A percentile compares a stretch with the other conserved stretches of the same genome.
phyloP scores from a whole-genome alignment of 2,888 invertebrate genomes.

The Drosophila greeni region DNA sequence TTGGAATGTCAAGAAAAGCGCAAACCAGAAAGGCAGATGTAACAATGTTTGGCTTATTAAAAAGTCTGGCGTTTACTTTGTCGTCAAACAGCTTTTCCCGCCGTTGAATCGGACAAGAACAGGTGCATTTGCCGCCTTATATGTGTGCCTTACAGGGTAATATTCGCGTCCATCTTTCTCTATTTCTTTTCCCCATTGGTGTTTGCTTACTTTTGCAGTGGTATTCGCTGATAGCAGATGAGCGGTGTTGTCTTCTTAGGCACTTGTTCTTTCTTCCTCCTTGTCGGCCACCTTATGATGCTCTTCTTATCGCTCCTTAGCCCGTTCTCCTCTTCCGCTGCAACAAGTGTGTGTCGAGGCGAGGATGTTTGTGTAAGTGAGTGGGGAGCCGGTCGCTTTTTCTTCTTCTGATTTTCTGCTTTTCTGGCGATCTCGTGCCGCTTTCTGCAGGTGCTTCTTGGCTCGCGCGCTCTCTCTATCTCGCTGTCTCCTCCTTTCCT shows the following conservation, averaged over 20 bases:
- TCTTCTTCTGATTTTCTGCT: slow-evolving; percentile 28
- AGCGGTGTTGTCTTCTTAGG: slow-evolving; percentile 51
- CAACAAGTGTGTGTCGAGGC: slow-evolving; percentile 58
- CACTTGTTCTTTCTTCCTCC: slow-evolving; percentile 47
- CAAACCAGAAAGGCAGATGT: not conserved
- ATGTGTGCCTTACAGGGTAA: slow-evolving; percentile 1
- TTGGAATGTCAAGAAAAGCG: not conserved
- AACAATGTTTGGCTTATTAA: not conserved
- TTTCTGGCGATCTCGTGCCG: slow-evolving; percentile 45
- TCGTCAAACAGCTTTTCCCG: slow-evolving; percentile 9
- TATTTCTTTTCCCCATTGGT: not conserved
- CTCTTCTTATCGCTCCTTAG: slow-evolving; percentile 6
- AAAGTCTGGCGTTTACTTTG: not conserved
- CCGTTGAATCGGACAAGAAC: not conserved
- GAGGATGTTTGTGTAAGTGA: slow-evolving; percentile 9
- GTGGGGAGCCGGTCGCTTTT: slow-evolving; percentile 42
- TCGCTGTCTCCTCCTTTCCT: slow-evolving; percentile 15
- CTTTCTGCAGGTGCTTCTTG: slow-evolving; percentile 42
- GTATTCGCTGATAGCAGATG: slow-evolving; percentile 58
- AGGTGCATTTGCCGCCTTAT: not conserved
- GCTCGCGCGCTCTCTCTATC: slow-evolving; percentile 9
- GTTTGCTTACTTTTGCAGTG: slow-evolving; percentile 59
- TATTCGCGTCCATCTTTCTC: slow-evolving; percentile 24
- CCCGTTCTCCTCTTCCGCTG: slow-evolving; percentile 46
- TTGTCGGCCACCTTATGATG: slow-evolving; percentile 15